Evolutionary conservation across 2,113 vertebrate genomes (phyloP).

Genomic region (Oncorhynchus tshawytscha): DNA sequence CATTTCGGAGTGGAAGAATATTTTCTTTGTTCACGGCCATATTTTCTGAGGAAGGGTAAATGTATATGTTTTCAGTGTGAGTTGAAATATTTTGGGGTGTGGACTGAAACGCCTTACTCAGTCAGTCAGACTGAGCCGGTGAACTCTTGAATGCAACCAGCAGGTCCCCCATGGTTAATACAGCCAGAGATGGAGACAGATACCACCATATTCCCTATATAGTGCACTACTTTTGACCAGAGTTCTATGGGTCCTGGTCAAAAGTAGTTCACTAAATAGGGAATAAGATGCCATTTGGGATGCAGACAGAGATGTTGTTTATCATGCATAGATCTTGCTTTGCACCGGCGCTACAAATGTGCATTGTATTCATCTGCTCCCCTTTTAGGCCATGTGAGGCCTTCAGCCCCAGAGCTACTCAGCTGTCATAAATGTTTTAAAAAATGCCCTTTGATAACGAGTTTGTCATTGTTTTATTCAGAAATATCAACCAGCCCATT

Average conservation of each 20-base stretch:
- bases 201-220: too few relatives aligned
- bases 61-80: not conserved
- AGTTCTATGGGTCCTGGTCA: too few relatives aligned
- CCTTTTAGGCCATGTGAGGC: conserved; percentile 62
- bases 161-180: conserved; percentile 57
- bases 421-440: conserved; percentile 79
- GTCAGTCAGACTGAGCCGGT: conserved; percentile 57
- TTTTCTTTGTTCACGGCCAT: not conserved
- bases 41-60: not conserved
- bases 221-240: too few relatives aligned
- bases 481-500: conserved; percentile 78
- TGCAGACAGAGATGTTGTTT: conserved; percentile 45
- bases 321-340: conserved; percentile 58
- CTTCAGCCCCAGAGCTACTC: conserved; percentile 62
- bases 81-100: not conserved
- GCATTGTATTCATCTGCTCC: conserved; percentile 55
- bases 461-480: conserved; percentile 80
- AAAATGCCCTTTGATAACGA: conserved; percentile 79
- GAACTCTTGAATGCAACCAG: conserved; percentile 33
- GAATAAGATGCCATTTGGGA: too few relatives aligned
- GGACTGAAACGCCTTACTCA: not conserved
- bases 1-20: not conserved
- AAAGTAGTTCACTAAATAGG: too few relatives aligned
- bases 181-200: conserved; percentile 23
- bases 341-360: conserved; percentile 56